phyloP scores from a whole-genome alignment of 1,140 invertebrate genomes.

The Penaeus chinensis region DNA sequence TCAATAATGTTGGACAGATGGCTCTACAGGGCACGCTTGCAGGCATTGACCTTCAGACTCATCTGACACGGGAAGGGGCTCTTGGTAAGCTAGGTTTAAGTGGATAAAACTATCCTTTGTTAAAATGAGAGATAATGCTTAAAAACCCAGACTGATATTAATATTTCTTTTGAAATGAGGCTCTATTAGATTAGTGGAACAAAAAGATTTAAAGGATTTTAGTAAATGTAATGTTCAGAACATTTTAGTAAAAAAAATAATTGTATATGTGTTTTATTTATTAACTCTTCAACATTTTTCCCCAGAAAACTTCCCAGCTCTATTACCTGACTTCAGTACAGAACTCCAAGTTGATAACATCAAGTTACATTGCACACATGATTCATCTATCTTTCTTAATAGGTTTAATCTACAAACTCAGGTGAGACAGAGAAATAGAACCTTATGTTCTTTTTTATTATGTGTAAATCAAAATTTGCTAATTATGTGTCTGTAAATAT shows the following conservation, averaged over 20 bases:
- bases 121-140: too few species aligned
- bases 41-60: slow-evolving; percentile 57
- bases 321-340: slow-evolving; percentile 55
- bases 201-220: not conserved
- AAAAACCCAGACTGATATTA: too few species aligned
- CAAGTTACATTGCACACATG: slow-evolving; percentile 37
- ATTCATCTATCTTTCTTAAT: slow-evolving; percentile 38
- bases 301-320: slow-evolving; percentile 55
- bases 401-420: slow-evolving; percentile 53
- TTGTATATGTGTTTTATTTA: too few species aligned
- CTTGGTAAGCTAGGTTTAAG: slow-evolving; percentile 37
- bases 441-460: not conserved
- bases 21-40: slow-evolving; percentile 47
- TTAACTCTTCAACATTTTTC: not conserved
- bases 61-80: slow-evolving; percentile 57
- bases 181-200: too few species aligned
- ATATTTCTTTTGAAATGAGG: not conserved
- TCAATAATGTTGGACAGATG: slow-evolving; percentile 47
- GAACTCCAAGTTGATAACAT: slow-evolving; percentile 55
- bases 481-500: too few species aligned
- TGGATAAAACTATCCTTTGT: too few species aligned
- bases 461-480: not conserved
- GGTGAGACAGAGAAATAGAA: slow-evolving; percentile 18
- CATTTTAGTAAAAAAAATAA: not conserved
- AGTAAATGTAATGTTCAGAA: too few species aligned